Evolutionary conservation across 2,888 invertebrate species (phyloP).

Genomic region (Cynaeus angustus): DNA sequence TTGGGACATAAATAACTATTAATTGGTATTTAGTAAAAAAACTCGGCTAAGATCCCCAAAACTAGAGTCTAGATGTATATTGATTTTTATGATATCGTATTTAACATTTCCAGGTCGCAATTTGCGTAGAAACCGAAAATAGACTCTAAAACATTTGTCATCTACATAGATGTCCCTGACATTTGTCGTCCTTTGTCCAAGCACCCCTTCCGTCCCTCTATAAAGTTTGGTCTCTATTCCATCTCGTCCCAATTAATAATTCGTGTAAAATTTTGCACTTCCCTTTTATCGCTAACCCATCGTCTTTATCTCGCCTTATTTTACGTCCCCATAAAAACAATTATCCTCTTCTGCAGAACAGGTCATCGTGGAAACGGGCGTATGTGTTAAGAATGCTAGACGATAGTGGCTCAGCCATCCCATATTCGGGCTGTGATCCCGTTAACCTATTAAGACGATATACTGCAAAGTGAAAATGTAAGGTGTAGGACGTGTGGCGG

Average conservation of each 20-base stretch:
- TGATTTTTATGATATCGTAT: too few species aligned
- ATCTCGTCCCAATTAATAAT: slow-evolving; percentile 41
- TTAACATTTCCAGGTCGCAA: too few species aligned
- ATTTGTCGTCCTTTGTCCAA: too few species aligned
- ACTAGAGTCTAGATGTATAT: too few species aligned
- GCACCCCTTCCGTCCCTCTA: too few species aligned
- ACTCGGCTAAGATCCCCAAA: too few species aligned
- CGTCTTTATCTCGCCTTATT: slow-evolving; percentile 25
- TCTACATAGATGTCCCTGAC: too few species aligned
- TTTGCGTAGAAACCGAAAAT: too few species aligned
- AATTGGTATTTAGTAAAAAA: too few species aligned
- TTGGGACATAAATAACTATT: too few species aligned
- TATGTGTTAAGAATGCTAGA: slow-evolving; percentile 49
- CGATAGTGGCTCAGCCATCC: slow-evolving; percentile 43
- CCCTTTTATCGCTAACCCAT: not conserved
- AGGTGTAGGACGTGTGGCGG: slow-evolving; percentile 57
- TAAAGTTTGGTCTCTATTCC: slow-evolving; percentile 12
- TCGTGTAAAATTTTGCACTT: slow-evolving; percentile 18
- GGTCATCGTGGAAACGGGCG: slow-evolving; percentile 46
- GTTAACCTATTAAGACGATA: slow-evolving; percentile 65
- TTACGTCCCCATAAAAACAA: slow-evolving; percentile 29
- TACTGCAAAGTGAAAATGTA: slow-evolving; percentile 66
- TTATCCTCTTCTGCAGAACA: slow-evolving; percentile 9
- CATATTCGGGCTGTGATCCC: slow-evolving; percentile 54
- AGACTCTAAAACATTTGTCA: too few species aligned